Base-by-base conservation (phyloP, 1,140 invertebrate species). In the Magallana ariakensis region DNA sequence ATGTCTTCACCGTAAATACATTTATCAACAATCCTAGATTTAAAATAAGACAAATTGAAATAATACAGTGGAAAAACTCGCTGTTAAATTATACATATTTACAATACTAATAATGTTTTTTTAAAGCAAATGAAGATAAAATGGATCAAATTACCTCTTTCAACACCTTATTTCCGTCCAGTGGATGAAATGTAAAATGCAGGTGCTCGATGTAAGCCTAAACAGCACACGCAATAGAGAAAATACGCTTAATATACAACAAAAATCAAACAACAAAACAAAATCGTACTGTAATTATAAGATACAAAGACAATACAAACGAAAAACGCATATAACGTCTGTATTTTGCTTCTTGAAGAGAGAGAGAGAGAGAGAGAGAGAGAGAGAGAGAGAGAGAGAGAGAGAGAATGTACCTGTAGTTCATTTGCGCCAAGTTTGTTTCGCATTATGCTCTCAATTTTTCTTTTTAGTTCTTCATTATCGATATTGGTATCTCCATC, bases 301-400 rank as follows among this genome's bases (percentile, higher is more conserved):
- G 0, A 7, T 62, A n/a, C n/a, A 62, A 16, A 16, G 16, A 19
- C 19, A 4, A 62, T 8, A 62, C 16, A 16, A 16, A 15, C 58
- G 7, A n/a, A n/a, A 3, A 7, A 15, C 5, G 19, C n/a, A n/a
- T n/a, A n/a, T 62, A 62, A n/a, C 58, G 19, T n/a, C 13, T 16
- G 19, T 62, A n/a, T 6, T 13, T 60, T 60, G 19, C 5, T 15
- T 60, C 8, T 1, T 60, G 0, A 9, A 22, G 0, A 22, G 22
- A 66, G 22, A 66, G 62, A 66, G 62, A 66, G 62, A 66, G 62
- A 66, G 62, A 66, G 62, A 66, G 62, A 66, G 62, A 66, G 62
- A 66, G 62, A 66, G 62, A 66, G 62, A 70, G 62, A 70, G 62
- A 70, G 62, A 70, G 58, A 62, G n/a, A 22, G 62, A n/a, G 62